Evolutionary conservation across 2,888 invertebrate species (phyloP).

Genomic region (Amiota minor): DNA sequence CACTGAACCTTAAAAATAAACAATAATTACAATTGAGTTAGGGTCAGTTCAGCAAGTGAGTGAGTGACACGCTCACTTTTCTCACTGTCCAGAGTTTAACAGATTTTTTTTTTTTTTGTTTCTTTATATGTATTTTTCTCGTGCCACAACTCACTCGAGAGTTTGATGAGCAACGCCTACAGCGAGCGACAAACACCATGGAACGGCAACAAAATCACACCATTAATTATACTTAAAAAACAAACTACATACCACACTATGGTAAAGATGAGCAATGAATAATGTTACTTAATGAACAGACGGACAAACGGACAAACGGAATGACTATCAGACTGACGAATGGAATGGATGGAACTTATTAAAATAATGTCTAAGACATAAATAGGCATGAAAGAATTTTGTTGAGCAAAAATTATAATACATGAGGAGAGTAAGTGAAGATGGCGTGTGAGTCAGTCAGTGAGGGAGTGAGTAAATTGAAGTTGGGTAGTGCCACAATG

Average conservation of each 20-base stretch:
- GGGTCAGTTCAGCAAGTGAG: background rate
- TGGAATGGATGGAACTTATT: background rate
- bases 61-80: background rate
- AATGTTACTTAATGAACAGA: constrained; percentile 2
- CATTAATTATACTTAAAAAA: constrained; percentile 22
- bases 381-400: constrained; percentile 8
- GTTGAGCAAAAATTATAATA: background rate
- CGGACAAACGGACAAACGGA: background rate
- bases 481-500: background rate
- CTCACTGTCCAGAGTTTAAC: too few relatives aligned
- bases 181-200: background rate
- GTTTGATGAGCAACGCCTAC: too few relatives aligned
- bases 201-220: constrained; percentile 18
- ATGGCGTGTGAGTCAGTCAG: too few relatives aligned
- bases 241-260: background rate
- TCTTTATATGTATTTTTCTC: too few relatives aligned
- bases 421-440: too few relatives aligned
- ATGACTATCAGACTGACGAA: background rate
- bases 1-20: constrained; percentile 31
- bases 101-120: too few relatives aligned
- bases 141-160: too few relatives aligned
- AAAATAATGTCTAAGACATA: constrained; percentile 2
- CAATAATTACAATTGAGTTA: constrained; percentile 16
- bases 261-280: background rate
- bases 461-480: too few relatives aligned